Evolutionary conservation across 2,113 vertebrate species (phyloP).

Genomic region (Grantiella picta): DNA sequence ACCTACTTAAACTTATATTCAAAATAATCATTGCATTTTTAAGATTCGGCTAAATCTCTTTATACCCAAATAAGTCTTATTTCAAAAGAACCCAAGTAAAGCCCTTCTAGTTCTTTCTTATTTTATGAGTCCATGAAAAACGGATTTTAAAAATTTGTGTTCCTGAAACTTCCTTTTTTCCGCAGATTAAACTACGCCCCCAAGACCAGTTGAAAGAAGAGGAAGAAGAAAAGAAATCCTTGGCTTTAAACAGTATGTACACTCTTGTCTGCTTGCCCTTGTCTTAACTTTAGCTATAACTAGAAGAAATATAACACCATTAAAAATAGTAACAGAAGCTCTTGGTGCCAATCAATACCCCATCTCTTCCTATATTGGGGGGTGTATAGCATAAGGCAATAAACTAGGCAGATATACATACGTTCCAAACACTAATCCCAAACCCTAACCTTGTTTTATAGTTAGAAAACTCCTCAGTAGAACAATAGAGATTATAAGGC

Average conservation of each 20-base stretch:
- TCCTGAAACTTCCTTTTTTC: not conserved
- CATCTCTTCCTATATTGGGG: not conserved
- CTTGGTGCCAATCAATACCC: slow-evolving; percentile 25
- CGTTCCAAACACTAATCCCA: not conserved
- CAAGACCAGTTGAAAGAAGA: not conserved
- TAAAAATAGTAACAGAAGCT: slow-evolving; percentile 12
- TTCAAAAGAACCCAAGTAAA: rapidly evolving
- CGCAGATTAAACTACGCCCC: not conserved
- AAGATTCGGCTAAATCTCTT: not conserved
- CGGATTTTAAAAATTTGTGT: not conserved
- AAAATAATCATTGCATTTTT: not conserved
- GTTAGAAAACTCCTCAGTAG: not conserved
- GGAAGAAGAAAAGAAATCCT: not conserved
- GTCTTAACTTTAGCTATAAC: slow-evolving; percentile 6
- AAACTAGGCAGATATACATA: not conserved
- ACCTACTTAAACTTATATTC: not conserved
- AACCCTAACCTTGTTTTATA: not conserved
- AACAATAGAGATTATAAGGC: not conserved
- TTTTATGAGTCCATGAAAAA: not conserved
- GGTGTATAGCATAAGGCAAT: not conserved
- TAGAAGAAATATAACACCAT: not conserved
- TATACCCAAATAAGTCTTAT: not conserved
- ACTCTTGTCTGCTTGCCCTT: not conserved
- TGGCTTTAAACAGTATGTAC: not conserved
- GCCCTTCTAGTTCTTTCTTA: not conserved